Conservation (phyloP, 2,797 vertebrate species). For the Sebastes hubbsi region DNA sequence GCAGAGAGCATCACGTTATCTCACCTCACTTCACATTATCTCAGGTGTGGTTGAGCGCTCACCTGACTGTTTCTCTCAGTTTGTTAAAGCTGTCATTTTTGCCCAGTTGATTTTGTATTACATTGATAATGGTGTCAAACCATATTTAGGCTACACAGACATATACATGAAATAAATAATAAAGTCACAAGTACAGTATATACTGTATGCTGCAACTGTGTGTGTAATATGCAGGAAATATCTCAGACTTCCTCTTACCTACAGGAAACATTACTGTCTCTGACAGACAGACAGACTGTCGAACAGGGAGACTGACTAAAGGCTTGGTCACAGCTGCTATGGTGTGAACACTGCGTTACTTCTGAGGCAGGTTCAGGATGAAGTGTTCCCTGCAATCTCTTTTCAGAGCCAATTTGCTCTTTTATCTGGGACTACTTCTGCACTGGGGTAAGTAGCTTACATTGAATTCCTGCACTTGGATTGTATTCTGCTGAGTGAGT, state of each 20-base stretch:
- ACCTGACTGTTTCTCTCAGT: neutral
- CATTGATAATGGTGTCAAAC: neutral
- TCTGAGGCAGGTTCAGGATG: conserved; percentile 56
- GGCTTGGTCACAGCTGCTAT: neutral
- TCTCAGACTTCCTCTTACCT: conserved; percentile 56
- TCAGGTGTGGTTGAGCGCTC: neutral
- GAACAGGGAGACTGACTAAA: neutral
- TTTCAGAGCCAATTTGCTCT: conserved; percentile 40
- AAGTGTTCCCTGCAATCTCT: neutral
- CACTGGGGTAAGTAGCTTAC: conserved; percentile 67
- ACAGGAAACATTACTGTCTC: conserved; percentile 13
- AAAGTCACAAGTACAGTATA: neutral
- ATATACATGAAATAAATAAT: too few relatives aligned
- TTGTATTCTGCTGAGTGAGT: neutral
- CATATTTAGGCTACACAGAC: neutral
- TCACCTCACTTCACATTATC: neutral
- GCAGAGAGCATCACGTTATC: neutral
- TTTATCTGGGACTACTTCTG: conserved; percentile 50
- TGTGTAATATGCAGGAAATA: conserved; percentile 15
- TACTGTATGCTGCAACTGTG: neutral
- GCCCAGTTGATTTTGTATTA: neutral
- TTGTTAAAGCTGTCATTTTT: neutral
- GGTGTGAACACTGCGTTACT: neutral
- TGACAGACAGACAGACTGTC: neutral
- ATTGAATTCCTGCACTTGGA: neutral